These are phyloP conservation scores for Pinctada fucata DNA, from an alignment of 2,888 invertebrate species.

Conservation along the genomic window DNA sequence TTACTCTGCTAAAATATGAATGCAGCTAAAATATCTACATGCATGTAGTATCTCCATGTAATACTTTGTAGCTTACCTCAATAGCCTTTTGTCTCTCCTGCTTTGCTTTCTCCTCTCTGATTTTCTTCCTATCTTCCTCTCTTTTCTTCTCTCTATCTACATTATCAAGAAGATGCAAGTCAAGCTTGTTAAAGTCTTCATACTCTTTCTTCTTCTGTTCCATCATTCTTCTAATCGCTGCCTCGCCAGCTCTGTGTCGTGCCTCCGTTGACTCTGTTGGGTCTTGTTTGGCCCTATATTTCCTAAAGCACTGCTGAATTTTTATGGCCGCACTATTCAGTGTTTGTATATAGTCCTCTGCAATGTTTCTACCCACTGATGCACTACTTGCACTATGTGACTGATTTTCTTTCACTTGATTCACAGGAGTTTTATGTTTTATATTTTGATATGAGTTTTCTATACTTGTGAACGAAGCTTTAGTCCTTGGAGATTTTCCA, in stretches of 20 bases:
- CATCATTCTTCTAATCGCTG: constrained; percentile 71
- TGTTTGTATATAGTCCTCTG: constrained; percentile 69
- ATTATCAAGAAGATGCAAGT: constrained; percentile 51
- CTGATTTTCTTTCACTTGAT: constrained; percentile 62
- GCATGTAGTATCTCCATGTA: too few relatives aligned
- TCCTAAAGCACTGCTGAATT: constrained; percentile 73
- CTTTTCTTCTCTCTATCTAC: constrained; percentile 57
- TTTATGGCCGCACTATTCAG: constrained; percentile 68
- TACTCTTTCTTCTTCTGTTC: constrained; percentile 67
- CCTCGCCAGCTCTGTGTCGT: constrained; percentile 59
- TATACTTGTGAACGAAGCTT: constrained; percentile 70
- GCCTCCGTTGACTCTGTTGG: constrained; percentile 64
- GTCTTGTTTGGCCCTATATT: constrained; percentile 50
- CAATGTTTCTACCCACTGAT: constrained; percentile 54
- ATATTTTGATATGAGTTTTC: constrained; percentile 76
- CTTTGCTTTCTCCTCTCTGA: constrained; percentile 70
- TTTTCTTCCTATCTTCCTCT: constrained; percentile 64
- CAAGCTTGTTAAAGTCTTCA: constrained; percentile 48
- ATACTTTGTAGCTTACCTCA: constrained; percentile 54
- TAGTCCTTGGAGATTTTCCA: constrained; percentile 65
- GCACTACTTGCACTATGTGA: constrained; percentile 27
- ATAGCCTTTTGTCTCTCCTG: constrained; percentile 73
- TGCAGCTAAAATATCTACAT: too few relatives aligned
- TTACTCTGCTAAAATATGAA: too few relatives aligned
- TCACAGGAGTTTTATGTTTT: constrained; percentile 74